Evolutionary conservation across 2,888 invertebrate species (phyloP).

Genomic region (Disparrhopalites patrizii): DNA sequence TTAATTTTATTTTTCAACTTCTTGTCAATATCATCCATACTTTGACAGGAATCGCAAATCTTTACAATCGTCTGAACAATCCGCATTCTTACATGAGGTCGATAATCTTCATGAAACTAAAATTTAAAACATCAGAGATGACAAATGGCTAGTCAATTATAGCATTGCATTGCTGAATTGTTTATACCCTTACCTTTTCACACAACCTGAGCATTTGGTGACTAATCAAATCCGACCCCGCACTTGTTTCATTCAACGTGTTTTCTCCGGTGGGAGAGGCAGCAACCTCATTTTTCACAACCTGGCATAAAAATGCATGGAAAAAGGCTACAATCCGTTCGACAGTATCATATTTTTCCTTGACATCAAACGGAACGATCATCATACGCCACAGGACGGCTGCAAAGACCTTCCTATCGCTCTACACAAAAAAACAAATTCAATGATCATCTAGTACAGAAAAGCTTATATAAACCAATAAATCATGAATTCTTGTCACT

Average conservation of each 20-base stretch:
- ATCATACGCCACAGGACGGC: conserved; percentile 28
- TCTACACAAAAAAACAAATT: neutral
- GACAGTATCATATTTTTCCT: conserved; percentile 15
- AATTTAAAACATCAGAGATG: neutral
- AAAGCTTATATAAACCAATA: neutral
- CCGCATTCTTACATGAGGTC: conserved; percentile 12
- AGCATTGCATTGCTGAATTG: neutral
- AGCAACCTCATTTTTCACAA: neutral
- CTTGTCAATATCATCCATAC: conserved; percentile 14
- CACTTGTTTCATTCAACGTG: neutral
- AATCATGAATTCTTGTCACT: neutral
- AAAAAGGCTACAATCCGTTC: conserved; percentile 21
- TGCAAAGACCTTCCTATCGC: conserved; percentile 24
- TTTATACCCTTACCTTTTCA: conserved; percentile 16
- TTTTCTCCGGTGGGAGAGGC: neutral
- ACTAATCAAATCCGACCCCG: neutral
- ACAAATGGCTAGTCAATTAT: neutral
- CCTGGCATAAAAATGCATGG: neutral
- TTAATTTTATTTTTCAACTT: conserved; percentile 7
- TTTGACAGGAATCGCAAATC: conserved; percentile 13
- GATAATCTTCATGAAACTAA: conserved; percentile 21
- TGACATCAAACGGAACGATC: conserved; percentile 23
- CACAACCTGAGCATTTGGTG: conserved; percentile 17
- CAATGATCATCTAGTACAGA: neutral
- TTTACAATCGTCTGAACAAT: conserved; percentile 24